These are phyloP conservation scores for Galemys pyrenaicus DNA, from an alignment of 2,113 vertebrate genomes.

Conservation along the genomic window DNA sequence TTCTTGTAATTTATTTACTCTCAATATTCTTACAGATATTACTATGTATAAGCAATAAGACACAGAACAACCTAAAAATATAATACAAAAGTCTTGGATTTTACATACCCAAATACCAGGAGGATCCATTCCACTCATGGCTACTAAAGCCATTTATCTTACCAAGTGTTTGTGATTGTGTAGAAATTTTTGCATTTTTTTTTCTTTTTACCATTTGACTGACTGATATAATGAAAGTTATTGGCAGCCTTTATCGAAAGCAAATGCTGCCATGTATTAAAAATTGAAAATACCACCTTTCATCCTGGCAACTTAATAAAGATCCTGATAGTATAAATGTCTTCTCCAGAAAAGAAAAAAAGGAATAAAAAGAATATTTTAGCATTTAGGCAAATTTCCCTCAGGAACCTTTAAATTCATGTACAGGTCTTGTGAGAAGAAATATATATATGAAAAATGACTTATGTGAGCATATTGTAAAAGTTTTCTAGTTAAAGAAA, in stretches of 20 bases:
- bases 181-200: not conserved
- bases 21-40: not conserved
- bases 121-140: not conserved
- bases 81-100: not conserved
- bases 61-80: not conserved
- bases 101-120: not conserved
- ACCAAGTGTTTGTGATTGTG: conserved; percentile 42
- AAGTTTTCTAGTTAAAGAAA: not conserved
- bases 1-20: not conserved
- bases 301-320: not conserved
- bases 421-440: not conserved
- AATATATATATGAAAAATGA: not conserved
- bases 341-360: not conserved
- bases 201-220: conserved; percentile 48
- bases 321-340: not conserved
- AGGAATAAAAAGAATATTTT: not conserved
- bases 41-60: not conserved
- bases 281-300: conserved; percentile 12
- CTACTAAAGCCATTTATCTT: conserved; percentile 42
- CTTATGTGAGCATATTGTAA: not conserved
- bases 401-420: not conserved
- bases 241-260: conserved; percentile 26
- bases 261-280: not conserved
- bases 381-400: not conserved
- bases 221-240: conserved; percentile 45